Conservation (phyloP, 2,113 vertebrate genomes). For the Myocastor coypus region DNA sequence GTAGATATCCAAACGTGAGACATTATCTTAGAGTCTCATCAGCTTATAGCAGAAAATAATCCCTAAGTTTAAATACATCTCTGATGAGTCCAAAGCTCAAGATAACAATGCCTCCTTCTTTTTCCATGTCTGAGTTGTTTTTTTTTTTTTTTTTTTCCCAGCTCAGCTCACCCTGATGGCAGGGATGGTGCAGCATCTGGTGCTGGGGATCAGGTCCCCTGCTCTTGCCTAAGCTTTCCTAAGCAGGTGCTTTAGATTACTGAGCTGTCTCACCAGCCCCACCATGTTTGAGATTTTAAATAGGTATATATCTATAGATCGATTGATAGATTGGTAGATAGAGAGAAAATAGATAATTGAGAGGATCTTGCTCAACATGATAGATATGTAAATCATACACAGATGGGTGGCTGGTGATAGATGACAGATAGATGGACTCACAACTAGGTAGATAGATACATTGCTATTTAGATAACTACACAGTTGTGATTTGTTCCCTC, state of each 20-base stretch:
- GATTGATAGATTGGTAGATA: not conserved
- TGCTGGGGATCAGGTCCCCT: too few species aligned
- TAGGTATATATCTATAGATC: not conserved
- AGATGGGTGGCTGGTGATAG: not conserved
- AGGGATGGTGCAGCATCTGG: too few species aligned
- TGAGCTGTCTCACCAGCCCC: too few species aligned
- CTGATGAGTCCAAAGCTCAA: not conserved
- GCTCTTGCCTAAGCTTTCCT: too few species aligned
- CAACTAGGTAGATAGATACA: not conserved
- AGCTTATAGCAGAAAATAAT: not conserved
- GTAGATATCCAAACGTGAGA: not conserved
- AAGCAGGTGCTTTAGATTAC: too few species aligned
- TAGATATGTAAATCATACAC: not conserved
- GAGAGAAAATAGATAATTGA: not conserved
- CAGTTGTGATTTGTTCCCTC: not conserved
- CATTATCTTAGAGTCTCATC: not conserved
- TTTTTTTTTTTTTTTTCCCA: too few species aligned
- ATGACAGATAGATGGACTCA: not conserved
- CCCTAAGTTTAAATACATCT: not conserved
- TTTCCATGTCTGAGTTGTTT: not conserved
- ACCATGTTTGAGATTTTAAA: not conserved
- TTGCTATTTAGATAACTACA: not conserved
- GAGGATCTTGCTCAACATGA: not conserved
- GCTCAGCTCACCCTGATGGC: too few species aligned
- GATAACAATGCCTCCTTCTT: not conserved